Percentiles rank a stretch among this genome's conserved stretches.
Conservation (phyloP, 2,888 invertebrate genomes). For the Caradrina kadenii region DNA sequence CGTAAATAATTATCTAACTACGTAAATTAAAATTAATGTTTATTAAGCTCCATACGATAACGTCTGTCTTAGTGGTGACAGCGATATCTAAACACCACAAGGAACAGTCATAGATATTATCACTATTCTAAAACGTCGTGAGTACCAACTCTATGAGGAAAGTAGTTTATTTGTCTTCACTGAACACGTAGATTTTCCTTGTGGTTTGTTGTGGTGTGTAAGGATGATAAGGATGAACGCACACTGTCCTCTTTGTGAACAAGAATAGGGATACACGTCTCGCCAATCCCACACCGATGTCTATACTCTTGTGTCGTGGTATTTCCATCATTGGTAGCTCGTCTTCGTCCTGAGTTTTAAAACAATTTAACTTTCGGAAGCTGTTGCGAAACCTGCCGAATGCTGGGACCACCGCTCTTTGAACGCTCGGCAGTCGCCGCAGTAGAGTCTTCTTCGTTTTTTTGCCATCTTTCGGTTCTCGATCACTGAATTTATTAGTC, state of each 20-base stretch:
- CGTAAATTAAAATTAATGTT: slow-evolving; percentile 24
- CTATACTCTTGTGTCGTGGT: slow-evolving; percentile 83
- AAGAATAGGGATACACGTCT: slow-evolving; percentile 83
- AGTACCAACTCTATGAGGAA: slow-evolving; percentile 20
- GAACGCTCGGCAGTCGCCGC: slow-evolving; percentile 73
- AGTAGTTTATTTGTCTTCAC: slow-evolving; percentile 71
- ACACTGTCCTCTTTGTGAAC: slow-evolving; percentile 83
- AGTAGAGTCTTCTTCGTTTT: slow-evolving; percentile 64
- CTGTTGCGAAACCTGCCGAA: slow-evolving; percentile 75
- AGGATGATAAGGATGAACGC: slow-evolving; percentile 86
- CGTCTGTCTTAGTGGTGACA: slow-evolving; percentile 21
- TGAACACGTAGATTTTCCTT: slow-evolving; percentile 80
- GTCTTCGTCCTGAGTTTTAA: slow-evolving; percentile 75
- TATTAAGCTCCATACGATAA: slow-evolving; percentile 37
- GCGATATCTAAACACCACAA: slow-evolving; percentile 39
- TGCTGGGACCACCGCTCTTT: slow-evolving; percentile 73
- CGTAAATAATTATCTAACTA: slow-evolving; percentile 5
- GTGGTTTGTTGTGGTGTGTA: slow-evolving; percentile 84
- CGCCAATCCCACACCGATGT: slow-evolving; percentile 84
- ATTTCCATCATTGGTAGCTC: slow-evolving; percentile 77
- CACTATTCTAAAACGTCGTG: slow-evolving; percentile 31
- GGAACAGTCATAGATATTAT: slow-evolving; percentile 28
- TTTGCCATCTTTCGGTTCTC: slow-evolving; percentile 58
- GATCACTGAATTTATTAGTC: slow-evolving; percentile 59
- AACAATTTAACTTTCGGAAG: slow-evolving; percentile 80